These are phyloP conservation scores for Rhinoderma darwinii DNA, from an alignment of 2,113 vertebrate genomes.

Conservation along the genomic window DNA sequence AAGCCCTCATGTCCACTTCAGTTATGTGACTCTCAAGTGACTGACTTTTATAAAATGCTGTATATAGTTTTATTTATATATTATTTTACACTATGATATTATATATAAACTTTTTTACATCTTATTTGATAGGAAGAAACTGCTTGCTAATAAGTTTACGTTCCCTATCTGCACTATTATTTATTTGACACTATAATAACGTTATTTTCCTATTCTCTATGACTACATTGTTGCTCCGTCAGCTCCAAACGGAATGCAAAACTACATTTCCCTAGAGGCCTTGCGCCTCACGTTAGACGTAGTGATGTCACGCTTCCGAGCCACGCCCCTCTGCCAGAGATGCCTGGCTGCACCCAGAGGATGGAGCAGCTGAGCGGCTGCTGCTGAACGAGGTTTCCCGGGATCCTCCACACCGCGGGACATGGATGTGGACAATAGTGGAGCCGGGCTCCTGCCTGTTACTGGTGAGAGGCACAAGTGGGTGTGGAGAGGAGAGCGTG, in stretches of 20 bases:
- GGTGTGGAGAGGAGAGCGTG: neutral
- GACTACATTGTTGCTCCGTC: too few relatives aligned
- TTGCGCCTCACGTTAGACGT: neutral
- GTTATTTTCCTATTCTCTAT: too few relatives aligned
- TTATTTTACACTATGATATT: too few relatives aligned
- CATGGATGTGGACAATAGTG: slow-evolving; percentile 24
- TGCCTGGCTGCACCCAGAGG: slow-evolving; percentile 10
- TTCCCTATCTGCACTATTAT: too few relatives aligned
- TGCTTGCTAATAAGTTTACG: too few relatives aligned
- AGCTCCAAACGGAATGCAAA: neutral
- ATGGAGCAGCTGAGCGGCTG: slow-evolving; percentile 25
- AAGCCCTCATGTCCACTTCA: too few relatives aligned
- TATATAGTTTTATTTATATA: too few relatives aligned
- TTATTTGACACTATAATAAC: too few relatives aligned
- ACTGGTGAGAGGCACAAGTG: neutral
- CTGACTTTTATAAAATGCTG: too few relatives aligned
- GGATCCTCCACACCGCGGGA: slow-evolving; percentile 21
- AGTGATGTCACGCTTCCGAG: neutral
- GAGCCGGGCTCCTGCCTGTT: neutral
- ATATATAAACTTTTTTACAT: too few relatives aligned
- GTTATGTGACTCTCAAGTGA: too few relatives aligned
- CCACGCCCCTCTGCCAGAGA: slow-evolving; percentile 39
- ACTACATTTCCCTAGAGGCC: slow-evolving; percentile 66
- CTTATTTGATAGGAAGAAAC: too few relatives aligned
- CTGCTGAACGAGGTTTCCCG: slow-evolving; percentile 3